These are phyloP conservation scores for Trididemnum nubilum DNA, from an alignment of 23 tunicate genomes.

Conservation along the genomic window DNA sequence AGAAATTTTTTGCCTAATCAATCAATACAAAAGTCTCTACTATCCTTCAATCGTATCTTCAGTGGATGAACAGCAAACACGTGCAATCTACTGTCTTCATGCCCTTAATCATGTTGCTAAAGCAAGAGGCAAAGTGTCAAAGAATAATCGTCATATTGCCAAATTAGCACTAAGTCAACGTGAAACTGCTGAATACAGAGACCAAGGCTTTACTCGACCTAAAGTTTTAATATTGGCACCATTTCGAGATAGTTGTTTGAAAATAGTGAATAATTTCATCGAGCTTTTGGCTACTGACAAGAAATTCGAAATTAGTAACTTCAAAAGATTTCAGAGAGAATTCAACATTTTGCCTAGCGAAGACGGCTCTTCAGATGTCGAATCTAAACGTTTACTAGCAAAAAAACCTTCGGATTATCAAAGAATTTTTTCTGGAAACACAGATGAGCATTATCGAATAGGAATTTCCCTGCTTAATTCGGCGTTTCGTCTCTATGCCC, in stretches of 20 bases:
- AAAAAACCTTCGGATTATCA: conserved; percentile 82
- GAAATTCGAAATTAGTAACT: conserved; percentile 60
- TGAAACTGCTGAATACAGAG: conserved; percentile 55
- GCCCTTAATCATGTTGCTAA: conserved; percentile 52
- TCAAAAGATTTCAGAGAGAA: conserved; percentile 80
- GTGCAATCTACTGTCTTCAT: conserved; percentile 48
- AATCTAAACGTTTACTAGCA: neutral
- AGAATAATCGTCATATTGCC: conserved; percentile 48
- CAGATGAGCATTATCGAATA: conserved; percentile 85
- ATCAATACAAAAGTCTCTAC: conserved; percentile 10
- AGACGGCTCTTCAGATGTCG: neutral
- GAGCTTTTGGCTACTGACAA: conserved; percentile 44
- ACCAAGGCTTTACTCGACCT: conserved; percentile 78
- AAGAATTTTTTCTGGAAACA: conserved; percentile 66
- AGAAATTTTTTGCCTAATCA: conserved; percentile 16
- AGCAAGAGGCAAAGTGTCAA: conserved; percentile 32
- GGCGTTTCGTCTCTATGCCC: conserved; percentile 64
- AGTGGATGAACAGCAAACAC: neutral
- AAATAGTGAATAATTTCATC: conserved; percentile 57
- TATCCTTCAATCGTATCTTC: neutral
- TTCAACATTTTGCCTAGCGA: conserved; percentile 29
- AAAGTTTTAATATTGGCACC: conserved; percentile 77
- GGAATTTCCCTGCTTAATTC: conserved; percentile 52
- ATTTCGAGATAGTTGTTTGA: conserved; percentile 45
- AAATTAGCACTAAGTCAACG: conserved; percentile 44